Conservation (phyloP, 2,888 invertebrate genomes). For the Ctena decussata region DNA sequence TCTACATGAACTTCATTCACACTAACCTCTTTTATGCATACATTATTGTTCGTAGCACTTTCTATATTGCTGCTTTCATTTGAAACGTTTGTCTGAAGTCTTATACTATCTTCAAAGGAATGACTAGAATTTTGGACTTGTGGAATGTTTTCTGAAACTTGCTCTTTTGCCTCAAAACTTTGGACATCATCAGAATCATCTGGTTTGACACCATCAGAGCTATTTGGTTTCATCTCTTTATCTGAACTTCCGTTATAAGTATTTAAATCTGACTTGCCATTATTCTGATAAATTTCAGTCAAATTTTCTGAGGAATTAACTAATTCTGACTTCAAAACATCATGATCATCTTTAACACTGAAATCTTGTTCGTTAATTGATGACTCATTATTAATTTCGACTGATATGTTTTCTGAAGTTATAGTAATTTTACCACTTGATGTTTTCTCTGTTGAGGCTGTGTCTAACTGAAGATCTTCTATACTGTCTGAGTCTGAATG, state of each 20-base stretch:
- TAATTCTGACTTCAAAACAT: not conserved
- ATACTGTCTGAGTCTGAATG: constrained; percentile 34
- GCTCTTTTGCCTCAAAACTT: too few relatives aligned
- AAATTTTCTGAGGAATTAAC: not conserved
- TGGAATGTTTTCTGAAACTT: not conserved
- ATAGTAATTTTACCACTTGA: not conserved
- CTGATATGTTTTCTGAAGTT: not conserved
- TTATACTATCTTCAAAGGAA: not conserved
- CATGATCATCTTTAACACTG: not conserved
- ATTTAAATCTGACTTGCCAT: not conserved
- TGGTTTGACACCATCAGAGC: too few relatives aligned
- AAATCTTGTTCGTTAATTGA: not conserved
- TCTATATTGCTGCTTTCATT: not conserved
- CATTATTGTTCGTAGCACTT: not conserved
- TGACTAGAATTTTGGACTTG: constrained; percentile 2
- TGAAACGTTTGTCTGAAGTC: not conserved
- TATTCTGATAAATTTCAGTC: not conserved
- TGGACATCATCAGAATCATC: too few relatives aligned
- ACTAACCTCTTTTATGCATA: too few relatives aligned
- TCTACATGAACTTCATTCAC: not conserved
- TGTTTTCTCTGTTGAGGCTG: not conserved
- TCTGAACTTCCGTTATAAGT: not conserved
- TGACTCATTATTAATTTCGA: not conserved
- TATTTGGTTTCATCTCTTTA: not conserved
- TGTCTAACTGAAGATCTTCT: constrained; percentile 28